Conservation (phyloP, 1,140 invertebrate species). For the Aculops lycopersici region DNA sequence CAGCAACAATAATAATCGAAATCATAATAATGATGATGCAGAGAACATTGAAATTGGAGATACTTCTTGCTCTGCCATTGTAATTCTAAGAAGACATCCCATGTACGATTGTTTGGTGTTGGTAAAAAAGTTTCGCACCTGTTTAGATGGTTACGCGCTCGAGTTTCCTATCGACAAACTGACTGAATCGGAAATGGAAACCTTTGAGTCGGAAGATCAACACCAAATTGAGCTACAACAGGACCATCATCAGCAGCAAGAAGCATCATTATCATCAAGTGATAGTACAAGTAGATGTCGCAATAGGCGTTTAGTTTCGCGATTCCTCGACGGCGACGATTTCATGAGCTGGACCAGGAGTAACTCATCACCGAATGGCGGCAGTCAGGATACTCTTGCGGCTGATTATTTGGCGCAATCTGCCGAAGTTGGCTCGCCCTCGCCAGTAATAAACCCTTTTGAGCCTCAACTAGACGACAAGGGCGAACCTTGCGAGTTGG, state of each 20-base stretch:
- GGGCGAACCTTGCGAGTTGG: slow-evolving; percentile 15
- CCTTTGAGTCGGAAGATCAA: slow-evolving; percentile 15
- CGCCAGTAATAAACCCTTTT: no score
- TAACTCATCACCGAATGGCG: neutral
- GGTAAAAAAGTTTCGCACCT: slow-evolving; percentile 19
- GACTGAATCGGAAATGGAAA: slow-evolving; percentile 4
- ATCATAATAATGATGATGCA: no score
- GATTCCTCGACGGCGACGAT: slow-evolving; percentile 7
- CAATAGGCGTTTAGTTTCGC: slow-evolving; percentile 4
- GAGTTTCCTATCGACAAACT: slow-evolving; percentile 17
- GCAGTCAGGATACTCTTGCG: no score
- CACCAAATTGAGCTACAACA: no score
- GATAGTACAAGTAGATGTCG: no score
- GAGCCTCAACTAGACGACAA: no score
- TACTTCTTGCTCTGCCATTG: no score
- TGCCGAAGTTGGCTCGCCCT: neutral
- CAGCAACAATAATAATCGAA: no score
- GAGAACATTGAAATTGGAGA: no score
- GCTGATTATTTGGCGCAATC: slow-evolving; percentile 1
- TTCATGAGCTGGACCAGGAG: slow-evolving; percentile 4
- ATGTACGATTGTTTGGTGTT: slow-evolving; percentile 20
- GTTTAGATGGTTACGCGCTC: slow-evolving; percentile 17
- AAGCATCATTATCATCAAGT: slow-evolving; percentile 16
- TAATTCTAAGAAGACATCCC: slow-evolving; percentile 17
- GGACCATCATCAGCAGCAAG: no score